Percentiles rank a stretch among this genome's conserved stretches.
phyloP scores from a whole-genome alignment of 2,113 vertebrate genomes.

The Cryptotis parvus region DNA sequence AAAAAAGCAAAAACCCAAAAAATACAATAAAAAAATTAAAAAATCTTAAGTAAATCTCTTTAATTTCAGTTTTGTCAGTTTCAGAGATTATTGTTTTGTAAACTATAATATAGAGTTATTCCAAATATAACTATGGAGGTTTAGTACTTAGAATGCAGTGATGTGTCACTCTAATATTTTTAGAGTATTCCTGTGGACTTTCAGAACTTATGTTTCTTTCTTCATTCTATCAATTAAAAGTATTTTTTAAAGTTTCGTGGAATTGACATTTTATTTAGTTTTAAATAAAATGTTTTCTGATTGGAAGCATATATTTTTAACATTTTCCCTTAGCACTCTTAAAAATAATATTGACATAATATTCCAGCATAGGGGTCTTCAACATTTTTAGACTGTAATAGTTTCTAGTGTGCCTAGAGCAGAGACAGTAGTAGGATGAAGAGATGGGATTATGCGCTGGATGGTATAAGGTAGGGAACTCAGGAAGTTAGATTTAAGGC shows the following conservation, averaged over 20 bases:
- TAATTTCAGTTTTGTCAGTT: constrained; percentile 30
- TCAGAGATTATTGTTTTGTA: neutral
- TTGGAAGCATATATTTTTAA: constrained; percentile 5
- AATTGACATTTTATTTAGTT: neutral
- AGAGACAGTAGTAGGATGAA: too few relatives aligned
- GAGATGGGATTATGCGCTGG: too few relatives aligned
- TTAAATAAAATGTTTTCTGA: constrained; percentile 11
- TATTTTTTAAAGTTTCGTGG: neutral
- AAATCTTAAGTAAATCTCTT: constrained; percentile 11
- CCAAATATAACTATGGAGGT: neutral
- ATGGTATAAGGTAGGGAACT: too few relatives aligned
- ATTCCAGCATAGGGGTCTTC: constrained; percentile 1
- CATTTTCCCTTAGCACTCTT: neutral
- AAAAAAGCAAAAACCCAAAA: too few relatives aligned
- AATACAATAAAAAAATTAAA: too few relatives aligned
- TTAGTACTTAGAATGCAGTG: neutral
- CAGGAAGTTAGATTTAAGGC: too few relatives aligned
- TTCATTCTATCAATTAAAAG: constrained; percentile 21
- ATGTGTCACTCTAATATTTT: neutral
- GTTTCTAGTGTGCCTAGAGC: too few relatives aligned
- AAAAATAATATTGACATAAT: constrained; percentile 24
- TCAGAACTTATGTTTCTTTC: constrained; percentile 5
- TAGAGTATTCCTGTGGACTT: constrained; percentile 12
- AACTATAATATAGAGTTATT: constrained; percentile 9
- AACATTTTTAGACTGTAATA: neutral